Base-by-base conservation (phyloP, 2,797 vertebrate genomes). In the Rhadinocentrus ornatus region DNA sequence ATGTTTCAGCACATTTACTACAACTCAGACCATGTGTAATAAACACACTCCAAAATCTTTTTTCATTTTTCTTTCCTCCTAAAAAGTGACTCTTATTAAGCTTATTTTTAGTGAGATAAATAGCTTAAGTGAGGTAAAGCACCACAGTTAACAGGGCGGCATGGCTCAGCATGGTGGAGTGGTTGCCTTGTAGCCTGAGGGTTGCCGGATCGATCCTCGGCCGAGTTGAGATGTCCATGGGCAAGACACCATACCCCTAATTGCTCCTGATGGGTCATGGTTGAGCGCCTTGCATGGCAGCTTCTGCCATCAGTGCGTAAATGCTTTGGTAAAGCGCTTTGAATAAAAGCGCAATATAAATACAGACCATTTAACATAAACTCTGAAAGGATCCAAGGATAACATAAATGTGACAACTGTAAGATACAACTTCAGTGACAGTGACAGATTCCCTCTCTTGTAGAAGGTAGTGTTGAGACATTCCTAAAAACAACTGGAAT, bases 401-500 rank as follows among this genome's bases (percentile, higher is more conserved):
- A 46, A 20, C 44, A 46, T 46, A 8, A 20, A 46, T 10, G 3
- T 48, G 46, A 22, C 20, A 22, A 48, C 8, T n/a, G 46, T n/a
- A 48, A 26, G 50, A 53, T 22, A 18, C 24, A 31, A 2, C 39
- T n/a, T 9, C 0, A 44, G 62, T 29, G n/a, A 4, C 37, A 54
- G n/a, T n/a, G n/a, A n/a, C n/a, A n/a, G 12, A 41, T 55, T 54
- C 37, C 24, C n/a, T 54, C 4, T 37, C 18, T 0, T 15, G 6
- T 13, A 55, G 54, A 71, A 60, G 32, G 16, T 10, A 44, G 34
- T 8, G 6, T 77, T 75, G 60, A 54, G 52, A 75, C 57, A 79
- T 79, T 81, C 66, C 6, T 57, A 12, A 52, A 68, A 66, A 12
- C 61, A 57, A 29, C 12, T 74, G 54, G 71, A 76, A 77, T 32